Evolutionary conservation across 2,113 vertebrate genomes (phyloP).

Genomic region (Cathartes aura): DNA sequence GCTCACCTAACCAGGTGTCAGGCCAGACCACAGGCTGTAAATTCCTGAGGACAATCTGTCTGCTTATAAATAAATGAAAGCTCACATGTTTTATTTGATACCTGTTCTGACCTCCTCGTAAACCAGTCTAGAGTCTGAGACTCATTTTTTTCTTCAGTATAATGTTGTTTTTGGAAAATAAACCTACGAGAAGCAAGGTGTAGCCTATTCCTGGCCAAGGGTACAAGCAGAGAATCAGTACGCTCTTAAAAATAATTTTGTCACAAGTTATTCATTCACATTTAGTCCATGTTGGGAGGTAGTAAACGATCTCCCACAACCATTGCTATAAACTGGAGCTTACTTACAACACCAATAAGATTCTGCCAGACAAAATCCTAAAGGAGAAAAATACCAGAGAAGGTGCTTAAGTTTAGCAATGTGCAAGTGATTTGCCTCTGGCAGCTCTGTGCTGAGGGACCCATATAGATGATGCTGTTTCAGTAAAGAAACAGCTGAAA

Average conservation of each 20-base stretch:
- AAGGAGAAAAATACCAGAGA: not conserved
- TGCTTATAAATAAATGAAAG: constrained; percentile 7
- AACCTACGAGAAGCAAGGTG: not conserved
- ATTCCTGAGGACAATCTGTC: not conserved
- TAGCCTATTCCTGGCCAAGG: not conserved
- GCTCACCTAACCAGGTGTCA: constrained; percentile 9
- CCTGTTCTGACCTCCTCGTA: not conserved
- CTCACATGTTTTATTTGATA: not conserved
- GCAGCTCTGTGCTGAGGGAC: not conserved
- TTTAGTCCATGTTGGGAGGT: not conserved
- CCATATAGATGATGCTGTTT: not conserved
- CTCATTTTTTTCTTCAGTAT: not conserved
- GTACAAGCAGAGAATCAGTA: not conserved
- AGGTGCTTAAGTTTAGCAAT: not conserved
- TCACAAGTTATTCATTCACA: constrained; percentile 19
- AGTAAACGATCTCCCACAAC: not conserved
- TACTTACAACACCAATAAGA: not conserved
- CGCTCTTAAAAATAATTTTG: constrained; percentile 14
- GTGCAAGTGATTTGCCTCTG: not conserved
- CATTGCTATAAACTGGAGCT: not conserved
- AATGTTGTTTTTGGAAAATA: not conserved
- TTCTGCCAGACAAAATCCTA: not conserved
- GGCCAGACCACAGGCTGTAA: not conserved
- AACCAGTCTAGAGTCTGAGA: not conserved
- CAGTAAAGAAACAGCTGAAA: not conserved